These are phyloP conservation scores for Nyctereutes procyonoides DNA, from an alignment of 2,113 vertebrate genomes.

Conservation along the genomic window DNA sequence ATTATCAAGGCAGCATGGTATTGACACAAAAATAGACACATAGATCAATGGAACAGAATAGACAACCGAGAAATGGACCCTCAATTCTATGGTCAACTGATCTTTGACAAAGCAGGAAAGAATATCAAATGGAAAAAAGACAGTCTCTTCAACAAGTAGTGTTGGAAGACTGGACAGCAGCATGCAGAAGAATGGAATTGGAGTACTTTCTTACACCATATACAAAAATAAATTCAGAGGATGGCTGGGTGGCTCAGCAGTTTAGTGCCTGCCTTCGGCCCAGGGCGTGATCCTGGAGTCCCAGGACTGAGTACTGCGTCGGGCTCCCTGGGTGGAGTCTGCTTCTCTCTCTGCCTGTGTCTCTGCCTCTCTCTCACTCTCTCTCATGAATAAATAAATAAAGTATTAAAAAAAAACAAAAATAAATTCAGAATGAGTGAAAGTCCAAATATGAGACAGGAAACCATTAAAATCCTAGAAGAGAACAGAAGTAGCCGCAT, in stretches of 20 bases:
- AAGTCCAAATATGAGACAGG: background rate
- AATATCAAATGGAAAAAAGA: background rate
- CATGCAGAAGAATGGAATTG: background rate
- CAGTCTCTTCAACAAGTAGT: background rate
- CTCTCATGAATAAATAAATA: too few relatives aligned
- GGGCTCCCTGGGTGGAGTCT: too few relatives aligned
- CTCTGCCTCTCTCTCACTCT: too few relatives aligned
- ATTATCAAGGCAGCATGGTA: background rate
- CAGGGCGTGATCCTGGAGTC: too few relatives aligned
- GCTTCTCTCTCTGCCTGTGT: too few relatives aligned
- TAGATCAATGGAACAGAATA: background rate
- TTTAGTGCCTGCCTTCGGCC: too few relatives aligned
- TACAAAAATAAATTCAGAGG: background rate
- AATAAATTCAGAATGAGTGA: background rate
- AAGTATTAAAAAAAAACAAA: background rate
- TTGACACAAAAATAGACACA: background rate
- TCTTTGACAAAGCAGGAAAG: background rate
- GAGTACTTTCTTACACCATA: background rate
- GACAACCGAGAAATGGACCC: background rate
- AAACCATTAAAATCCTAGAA: background rate
- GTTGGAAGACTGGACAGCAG: background rate
- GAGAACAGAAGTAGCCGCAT: background rate
- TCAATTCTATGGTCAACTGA: background rate
- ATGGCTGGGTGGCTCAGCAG: too few relatives aligned
- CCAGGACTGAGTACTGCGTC: too few relatives aligned